Conservation (phyloP, 2,888 invertebrate species). For the Automeris io region DNA sequence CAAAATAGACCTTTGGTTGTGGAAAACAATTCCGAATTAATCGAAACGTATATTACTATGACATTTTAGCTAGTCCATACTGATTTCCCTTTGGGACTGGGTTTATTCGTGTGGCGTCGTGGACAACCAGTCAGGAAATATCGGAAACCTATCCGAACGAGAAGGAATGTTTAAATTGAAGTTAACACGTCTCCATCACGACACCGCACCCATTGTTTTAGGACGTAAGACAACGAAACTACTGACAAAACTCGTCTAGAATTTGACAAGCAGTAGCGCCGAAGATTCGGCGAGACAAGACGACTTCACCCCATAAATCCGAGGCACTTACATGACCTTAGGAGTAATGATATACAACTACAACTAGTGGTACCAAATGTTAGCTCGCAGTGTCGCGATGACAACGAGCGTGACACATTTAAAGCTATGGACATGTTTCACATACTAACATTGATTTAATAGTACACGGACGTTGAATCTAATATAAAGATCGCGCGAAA, state of each 20-base stretch:
- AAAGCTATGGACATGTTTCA: conserved; percentile 77
- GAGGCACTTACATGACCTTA: conserved; percentile 76
- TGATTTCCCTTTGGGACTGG: too few species aligned
- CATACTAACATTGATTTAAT: too few species aligned
- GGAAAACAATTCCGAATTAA: too few species aligned
- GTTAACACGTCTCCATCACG: not conserved
- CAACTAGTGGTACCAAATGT: conserved; percentile 65
- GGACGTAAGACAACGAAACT: too few species aligned
- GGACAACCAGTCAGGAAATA: too few species aligned
- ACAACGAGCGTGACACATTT: conserved; percentile 72
- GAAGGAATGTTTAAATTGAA: not conserved
- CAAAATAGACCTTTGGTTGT: too few species aligned
- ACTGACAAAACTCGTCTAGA: not conserved
- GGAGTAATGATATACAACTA: conserved; percentile 73
- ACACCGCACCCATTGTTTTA: not conserved
- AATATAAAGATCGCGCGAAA: too few species aligned
- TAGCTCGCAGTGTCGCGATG: conserved; percentile 61
- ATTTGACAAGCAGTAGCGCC: conserved; percentile 12
- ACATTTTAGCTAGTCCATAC: too few species aligned
- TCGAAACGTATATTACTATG: too few species aligned
- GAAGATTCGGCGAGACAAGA: conserved; percentile 43
- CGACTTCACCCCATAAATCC: conserved; percentile 64
- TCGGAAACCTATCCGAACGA: not conserved
- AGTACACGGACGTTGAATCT: too few species aligned
- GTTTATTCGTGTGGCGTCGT: too few species aligned